Conservation (phyloP, 2,888 invertebrate species). For the Pachliopta kotzebuea region DNA sequence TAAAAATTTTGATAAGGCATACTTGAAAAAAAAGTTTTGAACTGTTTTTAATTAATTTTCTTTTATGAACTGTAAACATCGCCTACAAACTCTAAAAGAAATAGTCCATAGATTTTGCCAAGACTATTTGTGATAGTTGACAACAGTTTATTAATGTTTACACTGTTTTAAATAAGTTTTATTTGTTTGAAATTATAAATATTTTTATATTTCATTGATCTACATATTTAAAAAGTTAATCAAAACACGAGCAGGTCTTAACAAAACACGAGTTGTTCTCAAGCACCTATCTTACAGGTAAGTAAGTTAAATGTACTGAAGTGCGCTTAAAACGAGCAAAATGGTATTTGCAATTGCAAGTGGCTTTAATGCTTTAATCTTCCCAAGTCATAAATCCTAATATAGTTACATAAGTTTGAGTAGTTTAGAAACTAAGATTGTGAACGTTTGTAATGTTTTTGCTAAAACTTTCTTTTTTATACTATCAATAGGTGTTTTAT, state of each 20-base stretch:
- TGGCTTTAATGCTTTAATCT: conserved; percentile 18
- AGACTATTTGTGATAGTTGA: too few species aligned
- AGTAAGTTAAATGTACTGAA: conserved; percentile 22
- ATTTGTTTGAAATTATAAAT: too few species aligned
- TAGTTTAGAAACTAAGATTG: conserved; percentile 13
- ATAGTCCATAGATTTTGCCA: too few species aligned
- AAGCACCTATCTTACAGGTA: conserved; percentile 5
- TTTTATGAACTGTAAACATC: too few species aligned
- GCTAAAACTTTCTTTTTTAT: background rate
- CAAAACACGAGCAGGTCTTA: background rate
- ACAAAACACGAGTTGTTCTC: background rate
- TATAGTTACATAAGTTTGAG: conserved; percentile 8
- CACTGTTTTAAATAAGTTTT: too few species aligned
- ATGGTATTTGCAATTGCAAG: conserved; percentile 20
- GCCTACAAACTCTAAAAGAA: too few species aligned
- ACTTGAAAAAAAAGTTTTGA: too few species aligned
- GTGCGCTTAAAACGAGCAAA: conserved; percentile 16
- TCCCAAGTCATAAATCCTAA: conserved; percentile 15
- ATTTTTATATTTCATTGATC: too few species aligned
- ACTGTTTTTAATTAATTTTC: too few species aligned
- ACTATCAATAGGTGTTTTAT: background rate
- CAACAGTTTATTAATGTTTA: too few species aligned
- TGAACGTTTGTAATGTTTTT: conserved; percentile 6
- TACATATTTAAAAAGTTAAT: too few species aligned
- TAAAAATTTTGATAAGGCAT: too few species aligned